Conservation (phyloP, 2,113 vertebrate species). For the Forbesichthys agassizii region DNA sequence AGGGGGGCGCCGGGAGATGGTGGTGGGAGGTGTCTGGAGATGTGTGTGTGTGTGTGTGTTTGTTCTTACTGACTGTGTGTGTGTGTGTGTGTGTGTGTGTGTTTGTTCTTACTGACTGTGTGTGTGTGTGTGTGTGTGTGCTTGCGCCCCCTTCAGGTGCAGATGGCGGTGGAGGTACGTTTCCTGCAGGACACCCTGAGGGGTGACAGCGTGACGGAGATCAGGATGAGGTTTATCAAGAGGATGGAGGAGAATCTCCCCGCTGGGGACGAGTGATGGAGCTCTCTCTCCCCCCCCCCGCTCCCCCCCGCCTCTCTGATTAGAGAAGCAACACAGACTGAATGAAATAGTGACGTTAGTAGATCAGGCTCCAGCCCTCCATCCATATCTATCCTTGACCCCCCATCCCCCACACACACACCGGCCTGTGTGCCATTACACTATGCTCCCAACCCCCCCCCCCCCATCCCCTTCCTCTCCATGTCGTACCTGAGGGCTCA, state of each 20-base stretch:
- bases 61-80: conserved; percentile 40
- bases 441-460: no score
- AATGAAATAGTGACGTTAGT: no score
- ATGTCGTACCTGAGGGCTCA: no score
- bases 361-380: no score
- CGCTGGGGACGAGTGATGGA: conserved; percentile 90
- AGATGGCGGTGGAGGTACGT: conserved; percentile 98
- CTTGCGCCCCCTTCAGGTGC: conserved; percentile 78
- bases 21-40: neutral
- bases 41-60: neutral
- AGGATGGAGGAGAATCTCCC: conserved; percentile 97
- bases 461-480: no score
- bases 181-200: conserved; percentile 94
- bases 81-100: neutral
- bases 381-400: no score
- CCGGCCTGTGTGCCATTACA: no score
- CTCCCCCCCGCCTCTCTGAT: neutral
- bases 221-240: conserved; percentile 97
- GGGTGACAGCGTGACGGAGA: conserved; percentile 95
- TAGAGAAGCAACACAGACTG: no score
- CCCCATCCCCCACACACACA: no score
- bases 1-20: conserved; percentile 70
- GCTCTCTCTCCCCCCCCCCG: conserved; percentile 27
- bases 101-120: conserved; percentile 41
- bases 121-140: no score